Conservation (phyloP, 2,113 vertebrate species). For the pig (Sus scrofa) region DNA sequence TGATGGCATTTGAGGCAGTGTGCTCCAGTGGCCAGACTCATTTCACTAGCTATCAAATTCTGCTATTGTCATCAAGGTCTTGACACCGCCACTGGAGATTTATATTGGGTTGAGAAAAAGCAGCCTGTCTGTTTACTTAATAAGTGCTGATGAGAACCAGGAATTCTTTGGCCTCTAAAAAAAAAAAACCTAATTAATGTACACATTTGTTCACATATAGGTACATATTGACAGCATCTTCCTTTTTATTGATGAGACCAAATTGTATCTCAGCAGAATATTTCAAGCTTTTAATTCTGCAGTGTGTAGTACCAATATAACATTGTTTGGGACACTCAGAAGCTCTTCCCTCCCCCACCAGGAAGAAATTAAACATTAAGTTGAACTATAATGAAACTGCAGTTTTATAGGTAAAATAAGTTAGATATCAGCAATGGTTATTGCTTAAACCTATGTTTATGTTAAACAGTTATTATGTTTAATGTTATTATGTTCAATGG, state of each 20-base stretch:
- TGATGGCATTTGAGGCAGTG: background rate
- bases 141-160: background rate
- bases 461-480: background rate
- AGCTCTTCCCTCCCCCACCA: background rate
- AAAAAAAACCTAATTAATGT: background rate
- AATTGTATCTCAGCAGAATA: slow-evolving; percentile 13
- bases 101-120: background rate
- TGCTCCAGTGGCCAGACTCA: background rate
- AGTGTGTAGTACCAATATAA: background rate
- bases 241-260: background rate
- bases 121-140: slow-evolving; percentile 17
- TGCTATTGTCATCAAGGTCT: slow-evolving; percentile 65
- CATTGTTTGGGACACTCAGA: slow-evolving; percentile 1
- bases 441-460: background rate
- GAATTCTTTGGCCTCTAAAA: background rate
- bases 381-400: slow-evolving; percentile 39
- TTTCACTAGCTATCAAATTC: slow-evolving; percentile 49
- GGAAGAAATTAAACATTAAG: slow-evolving; percentile 62
- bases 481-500: background rate
- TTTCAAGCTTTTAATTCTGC: slow-evolving; percentile 57
- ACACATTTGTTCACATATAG: background rate
- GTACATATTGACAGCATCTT: background rate
- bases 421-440: background rate
- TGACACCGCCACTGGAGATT: slow-evolving; percentile 35
- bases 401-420: slow-evolving; percentile 14